These are phyloP conservation scores for Rhagophthalmus giganteus DNA, from an alignment of 2,888 invertebrate species.

Conservation along the genomic window DNA sequence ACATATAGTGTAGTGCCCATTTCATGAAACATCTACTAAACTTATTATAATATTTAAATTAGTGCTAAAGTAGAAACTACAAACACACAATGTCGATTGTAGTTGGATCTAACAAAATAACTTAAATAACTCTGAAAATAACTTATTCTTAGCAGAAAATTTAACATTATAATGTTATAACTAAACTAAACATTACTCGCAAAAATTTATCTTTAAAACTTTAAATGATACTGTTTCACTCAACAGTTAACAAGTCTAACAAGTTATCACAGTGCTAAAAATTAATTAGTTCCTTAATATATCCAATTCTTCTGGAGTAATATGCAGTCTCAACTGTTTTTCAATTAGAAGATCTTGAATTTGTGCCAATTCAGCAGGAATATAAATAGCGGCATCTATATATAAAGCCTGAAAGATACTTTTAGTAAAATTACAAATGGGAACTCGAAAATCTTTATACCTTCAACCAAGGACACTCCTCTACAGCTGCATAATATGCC, in stretches of 20 bases:
- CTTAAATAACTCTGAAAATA: background rate
- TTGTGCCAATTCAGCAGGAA: slow-evolving; percentile 66
- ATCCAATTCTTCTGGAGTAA: slow-evolving; percentile 75
- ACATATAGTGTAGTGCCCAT: too few relatives aligned
- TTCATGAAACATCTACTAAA: too few relatives aligned
- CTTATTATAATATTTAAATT: too few relatives aligned
- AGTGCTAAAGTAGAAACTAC: too few relatives aligned
- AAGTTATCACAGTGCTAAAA: background rate
- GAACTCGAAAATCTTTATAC: slow-evolving; percentile 48
- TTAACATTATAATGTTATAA: too few relatives aligned
- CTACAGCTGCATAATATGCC: slow-evolving; percentile 61
- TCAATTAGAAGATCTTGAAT: slow-evolving; percentile 76
- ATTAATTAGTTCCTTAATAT: slow-evolving; percentile 59
- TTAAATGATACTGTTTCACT: too few relatives aligned
- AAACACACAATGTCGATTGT: too few relatives aligned
- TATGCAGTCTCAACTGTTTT: slow-evolving; percentile 73
- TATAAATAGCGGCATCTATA: slow-evolving; percentile 66
- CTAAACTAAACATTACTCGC: too few relatives aligned
- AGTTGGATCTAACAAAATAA: too few relatives aligned
- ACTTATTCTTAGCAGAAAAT: background rate
- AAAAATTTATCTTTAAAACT: too few relatives aligned
- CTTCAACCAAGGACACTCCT: slow-evolving; percentile 68
- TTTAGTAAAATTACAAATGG: background rate
- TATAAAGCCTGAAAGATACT: slow-evolving; percentile 59
- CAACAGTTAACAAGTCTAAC: too few relatives aligned